Base-by-base conservation (phyloP, 2,113 vertebrate genomes). In the Calidris pugnax region DNA sequence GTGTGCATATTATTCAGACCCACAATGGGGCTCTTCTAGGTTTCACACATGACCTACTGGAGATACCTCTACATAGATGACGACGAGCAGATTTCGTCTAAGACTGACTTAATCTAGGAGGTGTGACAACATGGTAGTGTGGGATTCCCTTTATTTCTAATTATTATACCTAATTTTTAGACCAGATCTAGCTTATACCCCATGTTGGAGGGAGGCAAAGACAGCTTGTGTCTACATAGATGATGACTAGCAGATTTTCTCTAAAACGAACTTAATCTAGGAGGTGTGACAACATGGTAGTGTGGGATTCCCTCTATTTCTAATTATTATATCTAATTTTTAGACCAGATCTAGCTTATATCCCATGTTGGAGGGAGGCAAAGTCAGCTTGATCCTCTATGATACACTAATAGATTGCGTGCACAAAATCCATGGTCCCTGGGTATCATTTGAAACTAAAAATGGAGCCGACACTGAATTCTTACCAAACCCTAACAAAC, bases 351-450 rank as follows among this genome's bases (percentile, higher is more conserved):
- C 4, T 48, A 55, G 6, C 2, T 84, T 47, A 37, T 20, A 62
- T 0, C 0, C 12, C 35, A 60, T 24, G 7, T 45, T 1, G 1
- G 37, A 59, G 37, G 11, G 21, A 85, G 41, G n/a, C 27, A 74
- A 74, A 63, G 18, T 28, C 76, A 84, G 19, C 21, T 59, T 56
- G 48, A 19, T 18, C 45, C 22, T 92, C 67, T 56, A 21, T 5
- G 9, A 33, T 32, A 37, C 14, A 62, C 4, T n/a, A 63, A 78
- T 2, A 87, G 23, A 56, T n/a, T 23, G 21, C 0, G 0, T 21
- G 37, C 39, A 73, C 12, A 23, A 47, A 14, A 59, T 24, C 24
- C n/a, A 8, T 2, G 9, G 39, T 33, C 19, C 5, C 9, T 18
- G 41, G 13, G 33, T 28, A 50, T 37, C 18, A 19, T 5, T 9